These are phyloP conservation scores for Aleiodes sp. DNA, from an alignment of 1,140 invertebrate species.

Conservation along the genomic window DNA sequence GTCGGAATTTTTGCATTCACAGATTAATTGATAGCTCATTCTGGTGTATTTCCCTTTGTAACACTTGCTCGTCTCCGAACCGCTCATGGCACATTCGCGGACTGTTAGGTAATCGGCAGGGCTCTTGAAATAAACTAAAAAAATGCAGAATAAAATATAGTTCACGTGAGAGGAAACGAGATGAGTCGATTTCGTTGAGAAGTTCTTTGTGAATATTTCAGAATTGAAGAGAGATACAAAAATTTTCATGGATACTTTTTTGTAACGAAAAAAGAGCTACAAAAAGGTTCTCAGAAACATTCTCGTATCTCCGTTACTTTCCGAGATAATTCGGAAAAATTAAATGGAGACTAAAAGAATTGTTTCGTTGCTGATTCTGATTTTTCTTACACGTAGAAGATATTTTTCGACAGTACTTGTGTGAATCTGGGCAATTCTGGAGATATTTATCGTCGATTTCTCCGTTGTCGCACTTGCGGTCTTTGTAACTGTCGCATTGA, in stretches of 20 bases:
- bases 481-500: not conserved
- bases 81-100: not conserved
- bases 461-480: not conserved
- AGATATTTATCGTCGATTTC: not conserved
- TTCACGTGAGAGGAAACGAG: no score
- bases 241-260: no score
- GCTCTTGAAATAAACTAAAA: not conserved
- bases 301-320: no score
- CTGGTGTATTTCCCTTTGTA: conserved; percentile 3
- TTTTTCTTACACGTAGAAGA: not conserved
- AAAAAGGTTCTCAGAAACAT: no score
- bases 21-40: not conserved
- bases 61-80: not conserved
- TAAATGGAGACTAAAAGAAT: not conserved
- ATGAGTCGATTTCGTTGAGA: no score
- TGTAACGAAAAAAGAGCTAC: no score
- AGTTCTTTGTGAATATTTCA: no score
- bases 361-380: no score
- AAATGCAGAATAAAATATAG: not conserved
- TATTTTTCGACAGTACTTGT: not conserved
- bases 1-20: not conserved
- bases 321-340: not conserved
- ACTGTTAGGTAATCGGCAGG: not conserved
- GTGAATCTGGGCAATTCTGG: not conserved
- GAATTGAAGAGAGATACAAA: no score